Percentiles rank a stretch among this genome's conserved stretches.
phyloP scores from a whole-genome alignment of 2,797 vertebrate genomes.

The Aldrovandia affinis region DNA sequence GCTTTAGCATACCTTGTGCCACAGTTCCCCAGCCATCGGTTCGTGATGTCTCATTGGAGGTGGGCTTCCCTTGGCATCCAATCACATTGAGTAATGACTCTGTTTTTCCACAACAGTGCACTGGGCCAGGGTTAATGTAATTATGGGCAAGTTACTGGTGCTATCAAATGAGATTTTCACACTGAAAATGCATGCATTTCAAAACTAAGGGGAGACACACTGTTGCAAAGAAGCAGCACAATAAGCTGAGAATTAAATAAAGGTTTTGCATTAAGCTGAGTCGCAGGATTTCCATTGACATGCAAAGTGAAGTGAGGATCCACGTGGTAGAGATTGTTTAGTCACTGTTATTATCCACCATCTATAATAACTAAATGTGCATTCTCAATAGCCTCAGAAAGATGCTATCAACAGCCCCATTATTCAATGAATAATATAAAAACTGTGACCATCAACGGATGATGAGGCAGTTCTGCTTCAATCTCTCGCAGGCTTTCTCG shows the following conservation, averaged over 20 bases:
- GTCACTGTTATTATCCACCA: not conserved
- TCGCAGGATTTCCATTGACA: conserved; percentile 5
- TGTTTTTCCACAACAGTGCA: not conserved
- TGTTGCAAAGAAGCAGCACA: not conserved
- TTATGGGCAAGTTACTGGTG: conserved; percentile 7
- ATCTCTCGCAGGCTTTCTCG: conserved; percentile 47
- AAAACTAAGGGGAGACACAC: not conserved
- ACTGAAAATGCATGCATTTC: conserved; percentile 1
- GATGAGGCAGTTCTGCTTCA: not conserved
- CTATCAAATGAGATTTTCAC: not conserved
- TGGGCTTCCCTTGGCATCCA: not conserved
- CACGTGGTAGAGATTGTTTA: not conserved
- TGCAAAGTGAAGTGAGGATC: not conserved
- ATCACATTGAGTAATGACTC: conserved; percentile 22
- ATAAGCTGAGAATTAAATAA: conserved; percentile 16
- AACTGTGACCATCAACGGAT: not conserved
- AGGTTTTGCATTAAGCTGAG: not conserved
- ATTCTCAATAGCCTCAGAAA: conserved; percentile 11
- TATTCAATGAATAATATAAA: conserved; percentile 4
- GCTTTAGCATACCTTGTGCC: not conserved
- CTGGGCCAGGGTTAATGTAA: conserved; percentile 13
- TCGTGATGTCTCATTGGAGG: not conserved
- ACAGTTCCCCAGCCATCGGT: not conserved
- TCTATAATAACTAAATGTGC: conserved; percentile 5
- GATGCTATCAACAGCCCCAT: not conserved